These are phyloP conservation scores for Reticulitermes speratus DNA, from an alignment of 1,140 invertebrate species.

Conservation along the genomic window DNA sequence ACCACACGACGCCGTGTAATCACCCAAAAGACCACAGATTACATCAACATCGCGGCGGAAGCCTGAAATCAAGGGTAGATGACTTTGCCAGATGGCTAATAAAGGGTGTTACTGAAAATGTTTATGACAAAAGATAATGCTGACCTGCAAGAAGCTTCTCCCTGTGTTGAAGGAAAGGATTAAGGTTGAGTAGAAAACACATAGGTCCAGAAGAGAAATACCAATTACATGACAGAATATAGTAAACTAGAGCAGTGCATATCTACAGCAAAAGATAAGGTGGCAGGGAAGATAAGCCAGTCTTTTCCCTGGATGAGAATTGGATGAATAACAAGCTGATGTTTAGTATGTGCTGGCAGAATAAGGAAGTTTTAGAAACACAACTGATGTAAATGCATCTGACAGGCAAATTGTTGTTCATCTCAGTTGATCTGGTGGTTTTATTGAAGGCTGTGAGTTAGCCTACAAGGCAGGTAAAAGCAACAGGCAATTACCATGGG, in stretches of 20 bases:
- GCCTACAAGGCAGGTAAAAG: conserved; percentile 9
- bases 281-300: neutral
- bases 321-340: conserved; percentile 1
- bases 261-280: neutral
- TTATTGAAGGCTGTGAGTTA: neutral
- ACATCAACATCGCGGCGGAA: too few species aligned
- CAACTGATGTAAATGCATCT: neutral
- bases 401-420: neutral
- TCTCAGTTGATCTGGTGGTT: neutral
- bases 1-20: too few species aligned
- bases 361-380: neutral
- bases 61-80: neutral
- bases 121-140: neutral
- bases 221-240: neutral
- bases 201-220: neutral
- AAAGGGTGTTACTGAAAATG: neutral
- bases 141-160: neutral
- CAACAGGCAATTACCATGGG: conserved; percentile 36
- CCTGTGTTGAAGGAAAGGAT: neutral
- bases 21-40: too few species aligned
- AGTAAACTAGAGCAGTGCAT: neutral
- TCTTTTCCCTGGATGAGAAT: neutral
- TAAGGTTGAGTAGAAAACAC: conserved; percentile 3
- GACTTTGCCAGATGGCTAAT: conserved; percentile 18
- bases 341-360: conserved; percentile 22